Evolutionary conservation across 2,888 invertebrate genomes (phyloP), one percentile per base, ranked within the genome.

Genomic region (Willowsia nigromaculata): DNA sequence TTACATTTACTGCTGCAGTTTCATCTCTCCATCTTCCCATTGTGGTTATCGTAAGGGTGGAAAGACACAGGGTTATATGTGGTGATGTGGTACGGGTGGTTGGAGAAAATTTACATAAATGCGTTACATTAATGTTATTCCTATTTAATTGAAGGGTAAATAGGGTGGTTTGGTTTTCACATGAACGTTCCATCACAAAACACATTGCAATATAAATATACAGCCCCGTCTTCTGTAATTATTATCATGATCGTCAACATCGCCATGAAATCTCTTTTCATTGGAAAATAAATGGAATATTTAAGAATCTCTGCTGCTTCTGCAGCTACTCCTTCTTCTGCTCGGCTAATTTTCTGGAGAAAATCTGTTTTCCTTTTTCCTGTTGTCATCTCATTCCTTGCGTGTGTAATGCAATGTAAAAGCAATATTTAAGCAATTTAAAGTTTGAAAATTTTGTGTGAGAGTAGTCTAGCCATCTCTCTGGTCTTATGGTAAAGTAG

Each of bases 31-130:
- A 27, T 27, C n/a, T 30, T 43, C 11, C 1, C 11, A 43, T 62
- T 62, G 59, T n/a, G 27, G 59, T 59, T 13, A n/a, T 59, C 3
- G 18, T 53, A 18, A 6, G 11, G 59, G 22, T 30, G 27, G 62
- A n/a, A 37, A 62, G 62, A 30, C 7, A 37, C 5, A 47, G 76
- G 25, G n/a, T n/a, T n/a, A n/a, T n/a, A n/a, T n/a, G n/a, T 50
- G 27, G 76, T 25, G 76, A 15, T 47, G 76, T 76, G 50, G 76
- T 71, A 18, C 62, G 59, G 37, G 15, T 82, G 43, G 47, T 65
- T 62, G 27, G 40, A 84, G 50, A 71, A 43, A 85, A 85, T 85
- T 85, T 85, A 68, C 85, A 85, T 85, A 85, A 83, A 83, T 83
- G 53, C 71, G 37, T 76, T 76, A 83, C 65, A 82, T 65, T 82